These are phyloP conservation scores for Nyctalus aviator DNA, from an alignment of 2,797 vertebrate species.

Conservation along the genomic window DNA sequence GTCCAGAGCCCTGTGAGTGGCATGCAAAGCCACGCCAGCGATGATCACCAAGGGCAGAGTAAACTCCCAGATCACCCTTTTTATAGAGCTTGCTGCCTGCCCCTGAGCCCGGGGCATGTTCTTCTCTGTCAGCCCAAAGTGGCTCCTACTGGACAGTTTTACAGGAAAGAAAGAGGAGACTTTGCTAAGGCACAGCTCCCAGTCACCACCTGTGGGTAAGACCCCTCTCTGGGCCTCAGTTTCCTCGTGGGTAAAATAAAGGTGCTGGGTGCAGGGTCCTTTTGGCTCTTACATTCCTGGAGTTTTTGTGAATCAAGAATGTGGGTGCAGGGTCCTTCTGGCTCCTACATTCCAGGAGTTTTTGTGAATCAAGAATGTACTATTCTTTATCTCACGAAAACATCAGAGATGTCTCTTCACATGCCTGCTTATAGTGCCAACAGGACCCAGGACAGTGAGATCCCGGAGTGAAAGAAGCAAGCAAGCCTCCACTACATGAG, in stretches of 20 bases:
- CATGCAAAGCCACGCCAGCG: constrained; percentile 62
- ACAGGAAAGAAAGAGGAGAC: background rate
- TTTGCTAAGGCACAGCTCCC: background rate
- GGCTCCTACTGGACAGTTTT: background rate
- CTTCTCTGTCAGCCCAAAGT: background rate
- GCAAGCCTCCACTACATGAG: accelerated
- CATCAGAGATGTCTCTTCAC: background rate
- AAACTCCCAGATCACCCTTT: constrained; percentile 65
- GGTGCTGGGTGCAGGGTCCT: background rate
- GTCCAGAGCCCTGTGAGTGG: background rate
- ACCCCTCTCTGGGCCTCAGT: background rate
- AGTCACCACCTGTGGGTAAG: background rate
- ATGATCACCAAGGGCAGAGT: constrained; percentile 56
- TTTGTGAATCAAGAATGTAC: background rate
- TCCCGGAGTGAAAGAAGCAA: background rate
- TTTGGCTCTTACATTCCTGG: background rate
- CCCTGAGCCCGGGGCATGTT: background rate
- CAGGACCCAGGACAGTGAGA: background rate
- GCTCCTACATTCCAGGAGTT: background rate
- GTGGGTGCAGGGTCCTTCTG: background rate
- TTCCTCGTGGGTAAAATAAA: background rate
- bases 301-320: constrained; percentile 46
- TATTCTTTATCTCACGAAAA: background rate
- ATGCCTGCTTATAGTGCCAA: background rate
- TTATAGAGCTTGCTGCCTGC: constrained; percentile 55